phyloP scores from a whole-genome alignment of 2,113 vertebrate species.

The Anoura caudifer region DNA sequence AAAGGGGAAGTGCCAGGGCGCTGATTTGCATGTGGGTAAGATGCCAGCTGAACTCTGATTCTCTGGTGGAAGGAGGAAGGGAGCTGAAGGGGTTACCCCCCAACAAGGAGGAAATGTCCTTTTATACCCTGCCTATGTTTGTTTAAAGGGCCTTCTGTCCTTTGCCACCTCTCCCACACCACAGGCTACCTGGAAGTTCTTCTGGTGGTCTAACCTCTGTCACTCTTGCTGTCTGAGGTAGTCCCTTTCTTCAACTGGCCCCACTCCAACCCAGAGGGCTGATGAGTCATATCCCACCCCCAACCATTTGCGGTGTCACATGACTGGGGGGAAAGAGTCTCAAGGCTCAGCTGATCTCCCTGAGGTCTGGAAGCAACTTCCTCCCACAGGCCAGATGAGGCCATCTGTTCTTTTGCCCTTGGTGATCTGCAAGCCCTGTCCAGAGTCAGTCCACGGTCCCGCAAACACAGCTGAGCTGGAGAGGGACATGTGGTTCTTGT shows the following conservation, averaged over 20 bases:
- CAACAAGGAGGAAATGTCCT: neutral
- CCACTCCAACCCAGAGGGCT: neutral
- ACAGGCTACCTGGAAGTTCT: slow-evolving; percentile 24
- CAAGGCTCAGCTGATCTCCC: slow-evolving; percentile 55
- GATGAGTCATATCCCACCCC: slow-evolving; percentile 43
- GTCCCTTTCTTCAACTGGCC: neutral
- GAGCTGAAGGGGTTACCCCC: neutral
- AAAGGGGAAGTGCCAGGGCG: neutral
- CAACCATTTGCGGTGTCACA: slow-evolving; percentile 4
- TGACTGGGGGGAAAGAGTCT: slow-evolving; percentile 39
- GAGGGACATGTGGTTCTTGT: neutral
- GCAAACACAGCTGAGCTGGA: neutral
- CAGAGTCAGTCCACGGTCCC: neutral
- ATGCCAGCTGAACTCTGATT: neutral
- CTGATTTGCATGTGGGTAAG: slow-evolving; percentile 37
- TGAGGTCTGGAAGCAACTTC: slow-evolving; percentile 60
- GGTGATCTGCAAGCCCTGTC: neutral
- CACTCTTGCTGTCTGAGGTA: neutral
- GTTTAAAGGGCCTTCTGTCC: neutral
- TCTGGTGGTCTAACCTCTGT: slow-evolving; percentile 43
- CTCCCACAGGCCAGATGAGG: neutral
- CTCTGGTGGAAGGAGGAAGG: neutral
- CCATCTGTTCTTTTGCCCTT: neutral
- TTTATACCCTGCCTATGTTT: neutral
- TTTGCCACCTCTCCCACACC: neutral